Conservation (phyloP, 2,797 vertebrate genomes). For the Pteropus rufus region DNA sequence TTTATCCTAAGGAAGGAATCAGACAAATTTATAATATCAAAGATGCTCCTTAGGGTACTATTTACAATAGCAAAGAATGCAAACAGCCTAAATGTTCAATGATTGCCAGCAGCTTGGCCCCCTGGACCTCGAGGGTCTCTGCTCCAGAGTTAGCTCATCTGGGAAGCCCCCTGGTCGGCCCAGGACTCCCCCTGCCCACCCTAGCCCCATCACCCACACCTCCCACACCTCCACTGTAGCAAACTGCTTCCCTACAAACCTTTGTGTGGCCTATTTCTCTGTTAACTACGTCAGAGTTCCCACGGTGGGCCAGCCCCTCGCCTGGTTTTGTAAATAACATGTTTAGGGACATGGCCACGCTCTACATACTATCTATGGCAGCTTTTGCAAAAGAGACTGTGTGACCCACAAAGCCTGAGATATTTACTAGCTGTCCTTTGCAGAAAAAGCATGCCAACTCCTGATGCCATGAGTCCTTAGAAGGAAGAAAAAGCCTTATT, state of each 20-base stretch:
- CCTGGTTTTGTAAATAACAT: background rate
- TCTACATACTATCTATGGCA: background rate
- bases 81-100: fast-evolving
- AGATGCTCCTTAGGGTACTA: background rate
- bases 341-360: background rate
- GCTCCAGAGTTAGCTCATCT: background rate
- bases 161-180: background rate
- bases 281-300: fast-evolving
- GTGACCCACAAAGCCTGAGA: background rate
- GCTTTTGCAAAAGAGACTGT: background rate
- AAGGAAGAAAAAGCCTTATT: background rate
- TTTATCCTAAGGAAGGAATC: background rate
- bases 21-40: background rate
- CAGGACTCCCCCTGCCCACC: fast-evolving
- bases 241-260: background rate
- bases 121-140: fast-evolving
- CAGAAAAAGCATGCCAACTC: background rate
- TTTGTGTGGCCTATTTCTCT: background rate
- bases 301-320: fast-evolving
- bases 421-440: background rate
- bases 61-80: background rate
- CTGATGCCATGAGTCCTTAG: background rate
- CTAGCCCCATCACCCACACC: background rate
- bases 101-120: background rate
- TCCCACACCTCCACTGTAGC: fast-evolving